Evolutionary conservation across 2,113 vertebrate species (phyloP).

Genomic region (Numida meleagris): DNA sequence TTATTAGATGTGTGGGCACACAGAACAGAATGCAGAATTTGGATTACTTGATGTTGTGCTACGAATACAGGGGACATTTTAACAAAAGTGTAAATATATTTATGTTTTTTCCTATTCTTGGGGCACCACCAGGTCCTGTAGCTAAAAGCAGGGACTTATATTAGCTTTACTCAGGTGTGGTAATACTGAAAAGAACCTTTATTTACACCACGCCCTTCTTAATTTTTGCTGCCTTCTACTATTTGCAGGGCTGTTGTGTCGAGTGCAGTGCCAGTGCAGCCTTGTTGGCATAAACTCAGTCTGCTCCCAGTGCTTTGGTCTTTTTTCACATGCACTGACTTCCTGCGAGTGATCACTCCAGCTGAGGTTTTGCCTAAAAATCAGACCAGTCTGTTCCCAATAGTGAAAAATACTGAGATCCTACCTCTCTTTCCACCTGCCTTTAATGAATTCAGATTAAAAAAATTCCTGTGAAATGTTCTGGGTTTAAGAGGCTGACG

Average conservation of each 20-base stretch:
- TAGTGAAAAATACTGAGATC: neutral
- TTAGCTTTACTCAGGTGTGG: rapidly evolving
- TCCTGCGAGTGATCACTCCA: rapidly evolving
- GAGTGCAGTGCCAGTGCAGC: rapidly evolving
- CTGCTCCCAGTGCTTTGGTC: neutral
- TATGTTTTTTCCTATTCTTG: neutral
- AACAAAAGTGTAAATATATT: neutral
- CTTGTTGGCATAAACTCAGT: neutral
- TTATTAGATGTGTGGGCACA: neutral
- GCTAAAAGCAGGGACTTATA: neutral
- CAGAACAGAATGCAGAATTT: neutral
- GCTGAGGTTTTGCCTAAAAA: neutral
- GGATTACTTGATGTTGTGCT: neutral
- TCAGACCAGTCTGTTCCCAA: neutral
- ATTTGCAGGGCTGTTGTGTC: rapidly evolving
- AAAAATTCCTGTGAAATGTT: neutral
- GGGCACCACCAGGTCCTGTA: neutral
- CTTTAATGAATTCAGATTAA: neutral
- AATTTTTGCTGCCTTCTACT: neutral
- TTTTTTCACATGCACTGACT: neutral
- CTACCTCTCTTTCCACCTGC: rapidly evolving
- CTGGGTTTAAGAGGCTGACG: neutral
- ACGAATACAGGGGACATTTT: neutral
- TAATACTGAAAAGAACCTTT: neutral
- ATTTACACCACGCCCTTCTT: too few species aligned